Conservation (phyloP, 1,140 invertebrate genomes). For the Trichonephila clavipes region DNA sequence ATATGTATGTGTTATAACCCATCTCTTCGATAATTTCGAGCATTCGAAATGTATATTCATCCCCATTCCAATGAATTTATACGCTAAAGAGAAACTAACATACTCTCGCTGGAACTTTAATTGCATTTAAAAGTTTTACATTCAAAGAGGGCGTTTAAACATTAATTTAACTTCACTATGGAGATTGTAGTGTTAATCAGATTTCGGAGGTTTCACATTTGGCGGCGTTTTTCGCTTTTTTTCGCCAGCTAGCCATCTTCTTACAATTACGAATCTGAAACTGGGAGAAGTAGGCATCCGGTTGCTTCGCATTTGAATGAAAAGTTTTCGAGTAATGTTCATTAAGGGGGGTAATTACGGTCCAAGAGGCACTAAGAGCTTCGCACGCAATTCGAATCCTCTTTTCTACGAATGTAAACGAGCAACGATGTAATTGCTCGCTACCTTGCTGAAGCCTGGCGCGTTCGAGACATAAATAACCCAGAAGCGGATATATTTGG, state of each 20-base stretch:
- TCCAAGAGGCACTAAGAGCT: not conserved
- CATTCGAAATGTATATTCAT: not conserved
- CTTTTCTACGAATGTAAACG: slow-evolving; percentile 11
- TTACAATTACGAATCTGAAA: not conserved
- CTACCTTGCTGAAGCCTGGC: not conserved
- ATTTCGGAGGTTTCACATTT: slow-evolving; percentile 9
- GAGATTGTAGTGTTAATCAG: slow-evolving; percentile 27
- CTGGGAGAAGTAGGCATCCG: not conserved
- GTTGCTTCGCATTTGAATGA: not conserved
- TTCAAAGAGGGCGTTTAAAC: not conserved
- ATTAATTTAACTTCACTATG: slow-evolving; percentile 22
- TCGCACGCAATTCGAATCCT: slow-evolving; percentile 13
- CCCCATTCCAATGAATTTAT: not conserved
- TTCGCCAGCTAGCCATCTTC: not conserved
- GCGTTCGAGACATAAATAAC: not conserved
- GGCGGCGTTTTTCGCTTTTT: not conserved
- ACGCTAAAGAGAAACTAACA: not conserved
- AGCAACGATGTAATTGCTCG: slow-evolving; percentile 3
- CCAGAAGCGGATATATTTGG: slow-evolving; percentile 28
- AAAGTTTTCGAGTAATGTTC: slow-evolving; percentile 34
- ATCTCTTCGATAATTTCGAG: not conserved
- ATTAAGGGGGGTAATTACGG: slow-evolving; percentile 47
- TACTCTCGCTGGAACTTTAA: not conserved
- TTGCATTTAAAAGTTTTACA: slow-evolving; percentile 12
- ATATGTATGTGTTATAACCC: too few relatives aligned